Evolutionary conservation across 2,888 invertebrate genomes (phyloP).

Genomic region (Xestia xanthographa): DNA sequence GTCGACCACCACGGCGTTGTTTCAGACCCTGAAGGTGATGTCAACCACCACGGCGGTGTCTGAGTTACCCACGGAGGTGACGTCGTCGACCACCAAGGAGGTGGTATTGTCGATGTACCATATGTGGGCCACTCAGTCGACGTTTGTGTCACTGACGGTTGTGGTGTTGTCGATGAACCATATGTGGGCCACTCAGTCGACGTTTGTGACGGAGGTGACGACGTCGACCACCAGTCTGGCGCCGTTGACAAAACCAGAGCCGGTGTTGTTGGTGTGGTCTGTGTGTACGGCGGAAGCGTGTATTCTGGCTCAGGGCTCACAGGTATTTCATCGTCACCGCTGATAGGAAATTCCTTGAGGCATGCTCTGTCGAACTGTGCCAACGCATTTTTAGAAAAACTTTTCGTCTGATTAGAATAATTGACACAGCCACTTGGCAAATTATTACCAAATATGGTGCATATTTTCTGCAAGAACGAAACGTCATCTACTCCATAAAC

Average conservation of each 20-base stretch:
- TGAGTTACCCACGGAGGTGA: neutral
- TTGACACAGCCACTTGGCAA: slow-evolving; percentile 74
- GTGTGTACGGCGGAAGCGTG: too few species aligned
- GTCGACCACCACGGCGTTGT: too few species aligned
- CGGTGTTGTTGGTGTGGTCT: too few species aligned
- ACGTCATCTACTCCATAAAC: slow-evolving; percentile 72
- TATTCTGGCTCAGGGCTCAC: neutral
- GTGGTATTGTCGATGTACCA: too few species aligned
- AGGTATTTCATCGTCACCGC: neutral
- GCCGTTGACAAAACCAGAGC: neutral
- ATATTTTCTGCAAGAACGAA: slow-evolving; percentile 77
- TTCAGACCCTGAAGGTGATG: too few species aligned
- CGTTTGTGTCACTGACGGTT: too few species aligned
- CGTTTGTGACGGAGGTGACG: neutral
- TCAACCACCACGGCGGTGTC: neutral
- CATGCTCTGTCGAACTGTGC: slow-evolving; percentile 55
- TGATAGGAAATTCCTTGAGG: slow-evolving; percentile 9
- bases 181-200: neutral
- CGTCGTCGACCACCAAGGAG: neutral
- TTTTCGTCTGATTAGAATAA: slow-evolving; percentile 28
- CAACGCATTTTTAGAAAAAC: slow-evolving; percentile 32
- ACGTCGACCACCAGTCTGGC: neutral
- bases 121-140: neutral
- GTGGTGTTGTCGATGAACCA: too few species aligned
- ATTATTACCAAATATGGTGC: slow-evolving; percentile 76